Evolutionary conservation across 1,140 invertebrate genomes (phyloP), one percentile per base, ranked within the genome.

Genomic region (Orussus abietinus): DNA sequence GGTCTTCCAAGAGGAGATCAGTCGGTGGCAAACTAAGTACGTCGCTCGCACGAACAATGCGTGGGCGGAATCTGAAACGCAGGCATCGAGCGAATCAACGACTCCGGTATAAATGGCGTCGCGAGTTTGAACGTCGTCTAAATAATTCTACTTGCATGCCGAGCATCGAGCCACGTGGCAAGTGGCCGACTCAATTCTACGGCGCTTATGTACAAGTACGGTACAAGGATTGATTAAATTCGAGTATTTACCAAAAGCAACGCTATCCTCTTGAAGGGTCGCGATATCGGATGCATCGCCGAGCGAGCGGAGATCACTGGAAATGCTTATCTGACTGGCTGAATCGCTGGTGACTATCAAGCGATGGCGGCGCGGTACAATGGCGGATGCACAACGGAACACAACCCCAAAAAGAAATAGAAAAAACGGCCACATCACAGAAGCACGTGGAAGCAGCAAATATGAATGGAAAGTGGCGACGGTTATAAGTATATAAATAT

Each of bases 1-100:
- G 1, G 85, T 85, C 73, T 94, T 96, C 94, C 93, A 98, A 0
- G 91, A 92, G 0, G 92, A 92, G 58, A 96, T 96, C 17, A 96
- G 75, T 25, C 92, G 82, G 66, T 95, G 92, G 64, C 92, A 96
- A 5, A 97, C 92, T 47, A 96, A 75, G 60, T 95, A 93, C 1
- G 91, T 93, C 2, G 92, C 89, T 43, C 88, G 79, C 0, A 94
- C 88, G 63, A 95, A 94, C 40, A 96, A 64, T 9, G 89, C 88
- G 58, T 90, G 83, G 3, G 88, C 89, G 53, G 83, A 85, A 74
- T 88, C 86, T 88, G 64, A 17, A 75, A 75, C 38, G 67, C n/a
- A n/a, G n/a, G n/a, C n/a, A n/a, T n/a, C n/a, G n/a, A n/a, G n/a
- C 20, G 7, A 45, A 21, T 11, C 10, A 29, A 38, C 9, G 14